Conservation (phyloP, 2,113 vertebrate species). For the Hippocampus barbouri region DNA sequence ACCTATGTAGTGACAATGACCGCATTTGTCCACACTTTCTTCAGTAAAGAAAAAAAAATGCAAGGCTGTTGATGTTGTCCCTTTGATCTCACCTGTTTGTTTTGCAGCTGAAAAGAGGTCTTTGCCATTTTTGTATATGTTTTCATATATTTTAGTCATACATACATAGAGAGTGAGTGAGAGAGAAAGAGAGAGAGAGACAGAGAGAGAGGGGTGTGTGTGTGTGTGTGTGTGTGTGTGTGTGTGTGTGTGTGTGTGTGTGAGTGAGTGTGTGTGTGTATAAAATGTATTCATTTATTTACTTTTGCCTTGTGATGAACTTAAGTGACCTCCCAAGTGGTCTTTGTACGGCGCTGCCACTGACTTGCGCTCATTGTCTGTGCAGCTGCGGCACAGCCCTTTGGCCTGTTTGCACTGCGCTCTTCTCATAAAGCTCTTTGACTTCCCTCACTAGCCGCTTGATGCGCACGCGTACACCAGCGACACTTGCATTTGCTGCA, state of each 20-base stretch:
- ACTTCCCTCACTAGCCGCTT: constrained; percentile 22
- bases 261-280: too few species aligned
- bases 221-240: too few species aligned
- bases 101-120: not conserved
- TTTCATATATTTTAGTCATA: not conserved
- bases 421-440: constrained; percentile 14
- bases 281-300: not conserved
- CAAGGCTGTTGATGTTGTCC: not conserved
- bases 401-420: constrained; percentile 11
- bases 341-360: not conserved
- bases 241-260: too few species aligned
- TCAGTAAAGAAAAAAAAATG: not conserved
- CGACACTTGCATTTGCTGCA: constrained; percentile 1
- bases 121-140: not conserved
- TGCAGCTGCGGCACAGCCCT: constrained; percentile 8
- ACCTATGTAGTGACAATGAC: not conserved
- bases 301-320: not conserved
- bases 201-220: too few species aligned
- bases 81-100: too few species aligned
- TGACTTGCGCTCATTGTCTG: constrained; percentile 3
- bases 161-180: too few species aligned
- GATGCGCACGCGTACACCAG: constrained; percentile 1
- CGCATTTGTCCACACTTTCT: not conserved
- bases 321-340: not conserved
- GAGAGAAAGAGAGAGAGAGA: too few species aligned